A percentile compares a stretch with the other conserved stretches of the same genome.
These are phyloP conservation scores for Epicauta chinensis DNA, from an alignment of 1,140 invertebrate species.

Conservation along the genomic window DNA sequence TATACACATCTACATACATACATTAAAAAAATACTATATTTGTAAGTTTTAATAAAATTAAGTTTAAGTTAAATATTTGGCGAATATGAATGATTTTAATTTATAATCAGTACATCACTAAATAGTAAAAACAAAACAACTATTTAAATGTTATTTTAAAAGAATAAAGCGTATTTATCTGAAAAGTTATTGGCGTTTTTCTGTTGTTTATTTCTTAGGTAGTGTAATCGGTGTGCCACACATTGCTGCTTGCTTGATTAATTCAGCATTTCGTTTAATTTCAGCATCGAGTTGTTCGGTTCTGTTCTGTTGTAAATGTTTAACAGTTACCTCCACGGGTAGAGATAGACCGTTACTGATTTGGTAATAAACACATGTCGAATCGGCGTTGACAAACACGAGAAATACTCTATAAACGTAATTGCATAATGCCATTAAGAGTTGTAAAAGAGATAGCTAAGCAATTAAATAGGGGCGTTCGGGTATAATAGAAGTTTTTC, in stretches of 20 bases:
- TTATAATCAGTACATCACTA: conserved; percentile 22
- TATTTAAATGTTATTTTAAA: neutral
- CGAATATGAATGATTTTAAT: conserved; percentile 16
- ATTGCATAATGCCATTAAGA: conserved; percentile 3
- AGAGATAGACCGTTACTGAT: conserved; percentile 24
- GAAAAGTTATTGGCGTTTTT: neutral
- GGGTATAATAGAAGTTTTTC: too few relatives aligned
- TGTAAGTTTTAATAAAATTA: conserved; percentile 23
- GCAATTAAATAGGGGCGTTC: too few relatives aligned
- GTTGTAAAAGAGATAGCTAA: too few relatives aligned
- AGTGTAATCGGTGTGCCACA: conserved; percentile 1
- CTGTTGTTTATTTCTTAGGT: neutral
- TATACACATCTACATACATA: too few relatives aligned
- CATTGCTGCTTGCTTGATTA: conserved; percentile 29
- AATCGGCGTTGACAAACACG: conserved; percentile 33
- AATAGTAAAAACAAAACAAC: too few relatives aligned
- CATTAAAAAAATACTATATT: conserved; percentile 12
- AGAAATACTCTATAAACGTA: conserved; percentile 23
- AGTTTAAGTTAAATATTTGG: conserved; percentile 9
- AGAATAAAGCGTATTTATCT: conserved; percentile 19
- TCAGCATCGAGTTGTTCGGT: conserved; percentile 25
- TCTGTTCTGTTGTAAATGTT: conserved; percentile 25
- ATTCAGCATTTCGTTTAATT: conserved; percentile 22
- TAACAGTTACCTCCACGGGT: conserved; percentile 20
- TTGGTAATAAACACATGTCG: conserved; percentile 36